Conservation (phyloP, 1,140 invertebrate species). For the Drosophila takahashii region DNA sequence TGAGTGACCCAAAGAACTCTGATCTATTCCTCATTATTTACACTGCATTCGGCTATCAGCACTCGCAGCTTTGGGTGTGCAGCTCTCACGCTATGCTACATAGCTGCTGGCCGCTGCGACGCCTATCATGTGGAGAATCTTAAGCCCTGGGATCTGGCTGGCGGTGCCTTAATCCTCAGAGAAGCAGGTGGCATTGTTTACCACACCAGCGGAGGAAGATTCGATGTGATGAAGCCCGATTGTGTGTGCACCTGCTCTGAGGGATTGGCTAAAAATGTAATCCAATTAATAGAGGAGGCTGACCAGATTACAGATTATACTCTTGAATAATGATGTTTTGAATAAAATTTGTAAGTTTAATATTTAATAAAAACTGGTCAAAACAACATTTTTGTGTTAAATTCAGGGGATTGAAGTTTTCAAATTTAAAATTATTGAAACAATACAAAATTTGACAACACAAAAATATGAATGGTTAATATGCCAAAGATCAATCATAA, state of each 20-base stretch:
- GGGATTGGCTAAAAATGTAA: conserved; percentile 86
- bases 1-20: conserved; percentile 39
- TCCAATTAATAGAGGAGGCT: conserved; percentile 84
- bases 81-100: conserved; percentile 89
- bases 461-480: neutral
- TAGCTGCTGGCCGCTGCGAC: conserved; percentile 90
- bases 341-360: neutral
- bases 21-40: conserved; percentile 1
- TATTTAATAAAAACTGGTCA: no score
- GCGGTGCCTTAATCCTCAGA: conserved; percentile 88
- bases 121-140: conserved; percentile 90
- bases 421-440: no score
- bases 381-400: neutral
- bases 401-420: neutral
- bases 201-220: conserved; percentile 87
- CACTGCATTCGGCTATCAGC: conserved; percentile 64
- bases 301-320: conserved; percentile 72
- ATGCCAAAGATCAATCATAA: neutral
- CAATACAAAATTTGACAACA: neutral
- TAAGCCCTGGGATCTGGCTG: conserved; percentile 90
- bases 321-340: conserved; percentile 16
- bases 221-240: conserved; percentile 88
- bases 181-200: conserved; percentile 91
- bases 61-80: conserved; percentile 90
- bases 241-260: conserved; percentile 87